Conservation (phyloP, 2,113 vertebrate genomes). For the Myrmecophaga tridactyla region DNA sequence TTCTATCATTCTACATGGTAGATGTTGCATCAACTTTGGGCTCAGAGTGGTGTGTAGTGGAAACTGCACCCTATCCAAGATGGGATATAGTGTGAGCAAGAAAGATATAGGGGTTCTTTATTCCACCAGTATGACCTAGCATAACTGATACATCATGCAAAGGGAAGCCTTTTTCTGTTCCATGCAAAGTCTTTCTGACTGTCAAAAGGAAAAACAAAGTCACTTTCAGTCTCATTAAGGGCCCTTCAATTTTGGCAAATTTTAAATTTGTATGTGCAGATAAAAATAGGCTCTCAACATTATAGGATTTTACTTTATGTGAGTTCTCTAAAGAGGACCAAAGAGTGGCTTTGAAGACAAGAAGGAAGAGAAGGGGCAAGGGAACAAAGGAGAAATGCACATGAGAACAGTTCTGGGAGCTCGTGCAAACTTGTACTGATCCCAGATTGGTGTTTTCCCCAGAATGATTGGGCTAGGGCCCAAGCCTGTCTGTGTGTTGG, state of each 20-base stretch:
- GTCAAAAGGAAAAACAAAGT: background rate
- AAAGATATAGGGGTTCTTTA: background rate
- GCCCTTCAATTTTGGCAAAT: background rate
- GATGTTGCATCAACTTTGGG: background rate
- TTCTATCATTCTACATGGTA: background rate
- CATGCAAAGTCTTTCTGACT: background rate
- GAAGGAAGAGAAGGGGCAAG: background rate
- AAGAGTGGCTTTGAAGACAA: background rate
- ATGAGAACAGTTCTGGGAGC: background rate
- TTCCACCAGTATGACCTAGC: background rate
- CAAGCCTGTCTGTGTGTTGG: background rate
- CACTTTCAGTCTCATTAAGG: background rate
- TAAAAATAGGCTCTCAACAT: slow-evolving; percentile 46
- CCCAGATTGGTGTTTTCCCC: background rate
- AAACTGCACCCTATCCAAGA: background rate
- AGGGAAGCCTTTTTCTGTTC: background rate
- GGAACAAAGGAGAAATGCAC: background rate
- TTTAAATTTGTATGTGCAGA: background rate
- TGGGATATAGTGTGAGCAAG: background rate
- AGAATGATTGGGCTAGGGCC: background rate
- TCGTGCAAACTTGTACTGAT: background rate
- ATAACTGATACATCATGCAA: background rate
- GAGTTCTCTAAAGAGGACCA: background rate
- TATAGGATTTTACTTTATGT: background rate
- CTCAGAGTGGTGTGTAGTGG: background rate